A percentile compares a stretch with the other conserved stretches of the same genome.
Conservation (phyloP, 2,888 invertebrate genomes). For the Syritta pipiens region DNA sequence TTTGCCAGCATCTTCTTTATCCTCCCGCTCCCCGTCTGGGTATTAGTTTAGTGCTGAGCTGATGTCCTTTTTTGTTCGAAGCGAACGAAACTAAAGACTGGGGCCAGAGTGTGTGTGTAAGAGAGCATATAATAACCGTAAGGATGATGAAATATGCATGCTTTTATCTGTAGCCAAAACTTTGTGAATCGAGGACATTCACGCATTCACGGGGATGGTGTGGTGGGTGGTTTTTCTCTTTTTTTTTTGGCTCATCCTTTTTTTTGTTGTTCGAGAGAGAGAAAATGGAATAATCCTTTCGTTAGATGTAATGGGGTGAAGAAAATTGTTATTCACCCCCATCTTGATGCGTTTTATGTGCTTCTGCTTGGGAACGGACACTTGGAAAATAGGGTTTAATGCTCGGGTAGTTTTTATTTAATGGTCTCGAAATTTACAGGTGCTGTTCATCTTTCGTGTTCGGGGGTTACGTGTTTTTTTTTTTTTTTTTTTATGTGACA, state of each 20-base stretch:
- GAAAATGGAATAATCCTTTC: slow-evolving; percentile 64
- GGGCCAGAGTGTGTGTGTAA: not conserved
- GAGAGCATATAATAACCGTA: slow-evolving; percentile 59
- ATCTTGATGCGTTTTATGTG: slow-evolving; percentile 66
- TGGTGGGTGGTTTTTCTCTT: not conserved
- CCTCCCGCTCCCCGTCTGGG: not conserved
- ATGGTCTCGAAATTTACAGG: slow-evolving; percentile 67
- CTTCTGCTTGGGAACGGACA: slow-evolving; percentile 59
- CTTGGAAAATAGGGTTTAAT: slow-evolving; percentile 66
- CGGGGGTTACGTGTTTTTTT: not conserved
- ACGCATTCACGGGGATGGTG: slow-evolving; percentile 33
- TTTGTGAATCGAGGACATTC: slow-evolving; percentile 66
- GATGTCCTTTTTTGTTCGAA: slow-evolving; percentile 42
- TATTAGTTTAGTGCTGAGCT: slow-evolving; percentile 57
- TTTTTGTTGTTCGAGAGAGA: not conserved
- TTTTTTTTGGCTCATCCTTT: too few relatives aligned
- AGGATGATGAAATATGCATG: slow-evolving; percentile 61
- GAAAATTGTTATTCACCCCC: slow-evolving; percentile 67
- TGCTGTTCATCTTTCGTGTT: slow-evolving; percentile 14
- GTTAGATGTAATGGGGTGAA: slow-evolving; percentile 67
- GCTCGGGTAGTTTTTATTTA: slow-evolving; percentile 64
- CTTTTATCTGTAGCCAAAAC: slow-evolving; percentile 59
- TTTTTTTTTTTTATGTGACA: slow-evolving; percentile 29
- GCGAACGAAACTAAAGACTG: too few relatives aligned
- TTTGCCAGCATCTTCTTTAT: slow-evolving; percentile 3